These are phyloP conservation scores for Diarsia brunnea DNA, from an alignment of 2,888 invertebrate species.

Conservation along the genomic window DNA sequence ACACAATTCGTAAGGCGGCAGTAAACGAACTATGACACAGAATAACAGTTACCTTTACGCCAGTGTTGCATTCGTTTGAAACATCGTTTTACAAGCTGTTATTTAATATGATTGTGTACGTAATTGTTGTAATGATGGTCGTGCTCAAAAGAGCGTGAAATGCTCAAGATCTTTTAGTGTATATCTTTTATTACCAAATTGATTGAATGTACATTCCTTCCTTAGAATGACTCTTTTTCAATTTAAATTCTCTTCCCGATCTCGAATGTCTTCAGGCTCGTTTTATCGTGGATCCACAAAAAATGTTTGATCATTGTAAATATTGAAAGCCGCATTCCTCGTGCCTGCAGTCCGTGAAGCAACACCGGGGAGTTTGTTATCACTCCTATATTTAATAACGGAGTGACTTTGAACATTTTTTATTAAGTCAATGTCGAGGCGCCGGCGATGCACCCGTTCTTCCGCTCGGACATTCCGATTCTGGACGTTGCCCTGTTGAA, in stretches of 20 bases:
- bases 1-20: conserved; percentile 54
- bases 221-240: conserved; percentile 30
- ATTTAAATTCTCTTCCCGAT: conserved; percentile 51
- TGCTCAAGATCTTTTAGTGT: conserved; percentile 41
- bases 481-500: conserved; percentile 64
- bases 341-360: conserved; percentile 72
- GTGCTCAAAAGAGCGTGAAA: conserved; percentile 59
- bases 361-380: conserved; percentile 67
- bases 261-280: conserved; percentile 29
- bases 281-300: conserved; percentile 63
- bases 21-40: conserved; percentile 54
- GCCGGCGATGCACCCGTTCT: conserved; percentile 61
- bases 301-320: conserved; percentile 70
- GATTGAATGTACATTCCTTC: conserved; percentile 49
- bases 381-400: conserved; percentile 77
- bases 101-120: conserved; percentile 49
- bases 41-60: conserved; percentile 49
- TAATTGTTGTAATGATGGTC: conserved; percentile 53
- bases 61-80: conserved; percentile 39
- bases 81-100: conserved; percentile 46
- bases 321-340: conserved; percentile 75
- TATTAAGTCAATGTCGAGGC: conserved; percentile 69
- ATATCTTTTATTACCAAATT: conserved; percentile 32
- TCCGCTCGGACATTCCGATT: conserved; percentile 65
- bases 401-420: conserved; percentile 80